Conservation (phyloP, 2,888 invertebrate species). For the Reticulitermes lucifugus region DNA sequence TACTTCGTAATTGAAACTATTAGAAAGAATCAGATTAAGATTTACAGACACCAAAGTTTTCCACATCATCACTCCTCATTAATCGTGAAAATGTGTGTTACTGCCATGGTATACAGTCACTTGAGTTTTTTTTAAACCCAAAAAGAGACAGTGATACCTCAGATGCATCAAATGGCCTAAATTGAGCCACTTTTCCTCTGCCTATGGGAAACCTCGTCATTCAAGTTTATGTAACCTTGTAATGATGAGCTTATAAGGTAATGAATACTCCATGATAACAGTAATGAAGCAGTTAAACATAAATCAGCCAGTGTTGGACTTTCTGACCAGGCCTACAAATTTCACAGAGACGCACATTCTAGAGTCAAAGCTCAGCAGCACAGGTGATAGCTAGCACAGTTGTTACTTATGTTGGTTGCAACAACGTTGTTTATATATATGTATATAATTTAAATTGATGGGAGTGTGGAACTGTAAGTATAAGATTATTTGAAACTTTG, state of each 20-base stretch:
- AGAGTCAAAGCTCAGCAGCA: neutral
- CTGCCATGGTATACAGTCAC: neutral
- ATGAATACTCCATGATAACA: neutral
- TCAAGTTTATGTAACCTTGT: neutral
- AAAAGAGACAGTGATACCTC: neutral
- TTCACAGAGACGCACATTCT: neutral
- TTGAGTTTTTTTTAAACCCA: neutral
- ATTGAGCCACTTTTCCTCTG: neutral
- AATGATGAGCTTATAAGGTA: neutral
- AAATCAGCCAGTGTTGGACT: neutral
- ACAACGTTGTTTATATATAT: neutral
- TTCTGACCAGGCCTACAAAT: slow-evolving; percentile 5
- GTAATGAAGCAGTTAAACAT: neutral
- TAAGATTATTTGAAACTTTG: neutral
- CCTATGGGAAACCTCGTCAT: neutral
- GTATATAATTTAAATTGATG: neutral
- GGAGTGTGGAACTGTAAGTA: neutral
- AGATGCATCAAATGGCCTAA: neutral
- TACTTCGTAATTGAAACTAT: neutral
- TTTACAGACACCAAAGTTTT: too few relatives aligned
- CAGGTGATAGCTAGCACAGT: neutral
- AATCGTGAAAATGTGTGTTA: neutral
- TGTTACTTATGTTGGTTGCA: slow-evolving; percentile 1
- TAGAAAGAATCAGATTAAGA: too few relatives aligned
- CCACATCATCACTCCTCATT: too few relatives aligned